Percentiles rank a stretch among this genome's conserved stretches.
These are phyloP conservation scores for Macrosoma leucophasiata DNA, from an alignment of 2,888 invertebrate species.

Conservation along the genomic window DNA sequence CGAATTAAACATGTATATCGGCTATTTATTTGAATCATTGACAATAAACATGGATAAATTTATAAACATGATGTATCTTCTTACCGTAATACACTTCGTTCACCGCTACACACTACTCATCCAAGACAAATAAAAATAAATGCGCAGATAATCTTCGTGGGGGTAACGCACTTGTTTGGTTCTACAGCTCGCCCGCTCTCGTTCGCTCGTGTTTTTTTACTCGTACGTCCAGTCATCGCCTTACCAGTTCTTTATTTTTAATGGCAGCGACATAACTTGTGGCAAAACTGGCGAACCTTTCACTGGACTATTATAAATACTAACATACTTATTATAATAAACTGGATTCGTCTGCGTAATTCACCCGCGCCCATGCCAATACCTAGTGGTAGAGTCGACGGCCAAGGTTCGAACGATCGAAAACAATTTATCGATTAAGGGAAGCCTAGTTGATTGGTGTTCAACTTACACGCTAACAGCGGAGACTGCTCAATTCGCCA, in stretches of 20 bases:
- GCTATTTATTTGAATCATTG: too few species aligned
- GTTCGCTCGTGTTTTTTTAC: slow-evolving; percentile 45
- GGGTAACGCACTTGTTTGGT: slow-evolving; percentile 72
- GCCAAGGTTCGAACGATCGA: slow-evolving; percentile 17
- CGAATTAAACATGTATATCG: too few species aligned
- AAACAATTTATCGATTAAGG: slow-evolving; percentile 7
- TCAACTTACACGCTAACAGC: slow-evolving; percentile 17
- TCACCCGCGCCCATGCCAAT: too few species aligned
- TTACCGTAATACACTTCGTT: slow-evolving; percentile 19
- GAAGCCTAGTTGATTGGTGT: slow-evolving; percentile 8
- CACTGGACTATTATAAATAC: slow-evolving; percentile 34
- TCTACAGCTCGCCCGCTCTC: slow-evolving; percentile 48
- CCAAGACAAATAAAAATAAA: slow-evolving; percentile 57
- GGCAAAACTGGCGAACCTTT: slow-evolving; percentile 53
- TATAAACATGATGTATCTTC: slow-evolving; percentile 11
- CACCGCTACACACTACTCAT: slow-evolving; percentile 35
- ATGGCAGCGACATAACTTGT: slow-evolving; percentile 47
- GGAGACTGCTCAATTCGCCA: slow-evolving; percentile 24
- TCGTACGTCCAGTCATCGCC: slow-evolving; percentile 63
- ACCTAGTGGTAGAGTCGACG: slow-evolving; percentile 10
- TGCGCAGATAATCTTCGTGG: slow-evolving; percentile 62
- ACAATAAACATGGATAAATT: too few species aligned
- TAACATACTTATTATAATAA: too few species aligned
- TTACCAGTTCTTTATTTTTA: slow-evolving; percentile 60
- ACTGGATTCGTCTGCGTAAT: too few species aligned